A percentile compares a stretch with the other conserved stretches of the same genome.
Evolutionary conservation across 2,113 vertebrate genomes (phyloP).

Genomic region (Benitochromis conjunctus): DNA sequence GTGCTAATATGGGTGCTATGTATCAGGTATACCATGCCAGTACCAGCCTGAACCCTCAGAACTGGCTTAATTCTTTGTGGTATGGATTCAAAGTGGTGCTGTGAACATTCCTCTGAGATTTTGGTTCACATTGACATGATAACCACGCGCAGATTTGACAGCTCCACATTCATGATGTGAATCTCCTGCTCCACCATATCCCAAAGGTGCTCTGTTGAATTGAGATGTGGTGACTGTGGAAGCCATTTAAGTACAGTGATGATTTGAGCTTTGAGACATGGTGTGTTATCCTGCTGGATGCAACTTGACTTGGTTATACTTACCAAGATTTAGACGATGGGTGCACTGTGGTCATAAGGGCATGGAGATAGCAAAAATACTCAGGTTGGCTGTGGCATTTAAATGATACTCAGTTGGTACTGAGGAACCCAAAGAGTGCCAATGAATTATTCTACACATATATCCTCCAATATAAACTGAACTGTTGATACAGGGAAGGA

Average conservation of each 20-base stretch:
- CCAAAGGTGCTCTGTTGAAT: not conserved
- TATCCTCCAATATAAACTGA: not conserved
- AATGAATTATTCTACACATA: not conserved
- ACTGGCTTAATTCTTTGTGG: not conserved
- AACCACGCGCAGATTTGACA: not conserved
- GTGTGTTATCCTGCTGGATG: not conserved
- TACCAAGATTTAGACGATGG: not conserved
- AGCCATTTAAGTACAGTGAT: not conserved
- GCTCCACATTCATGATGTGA: not conserved
- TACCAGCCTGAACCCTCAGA: not conserved
- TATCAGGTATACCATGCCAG: not conserved
- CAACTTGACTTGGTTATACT: not conserved
- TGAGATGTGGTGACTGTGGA: not conserved
- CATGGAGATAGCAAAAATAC: not conserved
- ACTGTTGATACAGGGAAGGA: not conserved
- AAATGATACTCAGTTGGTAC: not conserved
- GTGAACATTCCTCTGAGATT: not conserved
- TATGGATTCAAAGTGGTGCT: not conserved
- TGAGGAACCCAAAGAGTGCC: not conserved
- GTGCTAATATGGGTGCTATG: not conserved
- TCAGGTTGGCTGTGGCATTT: not conserved
- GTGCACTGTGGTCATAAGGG: not conserved
- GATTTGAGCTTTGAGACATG: not conserved
- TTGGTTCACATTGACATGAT: not conserved
- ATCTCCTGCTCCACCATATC: not conserved